phyloP scores from a whole-genome alignment of 64 coral and sea anemone genomes.

The Porites lutea region DNA sequence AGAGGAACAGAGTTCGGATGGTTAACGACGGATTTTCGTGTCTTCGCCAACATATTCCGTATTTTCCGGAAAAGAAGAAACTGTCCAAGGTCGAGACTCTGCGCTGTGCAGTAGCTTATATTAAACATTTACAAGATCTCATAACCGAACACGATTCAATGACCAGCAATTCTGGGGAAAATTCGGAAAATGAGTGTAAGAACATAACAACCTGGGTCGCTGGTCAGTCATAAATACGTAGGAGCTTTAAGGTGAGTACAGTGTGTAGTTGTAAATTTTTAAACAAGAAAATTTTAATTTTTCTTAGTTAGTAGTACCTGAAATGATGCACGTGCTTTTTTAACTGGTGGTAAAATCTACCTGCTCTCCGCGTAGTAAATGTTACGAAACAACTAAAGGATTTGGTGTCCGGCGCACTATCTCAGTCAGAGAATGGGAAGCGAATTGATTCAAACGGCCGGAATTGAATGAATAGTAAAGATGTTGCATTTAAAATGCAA shows the following conservation, averaged over 20 bases:
- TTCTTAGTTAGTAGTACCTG: not conserved
- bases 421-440: too few relatives aligned
- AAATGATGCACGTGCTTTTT: slow-evolving; percentile 37
- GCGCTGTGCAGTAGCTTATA: slow-evolving; percentile 92
- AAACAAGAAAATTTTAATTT: not conserved
- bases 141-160: slow-evolving; percentile 92
- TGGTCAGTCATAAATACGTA: not conserved
- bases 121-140: slow-evolving; percentile 94
- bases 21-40: slow-evolving; percentile 96
- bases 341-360: slow-evolving; percentile 32
- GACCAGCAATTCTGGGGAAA: not conserved
- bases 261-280: not conserved
- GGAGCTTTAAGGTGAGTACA: not conserved
- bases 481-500: too few relatives aligned
- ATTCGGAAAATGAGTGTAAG: slow-evolving; percentile 45
- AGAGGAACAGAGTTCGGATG: slow-evolving; percentile 92
- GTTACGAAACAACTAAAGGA: not conserved
- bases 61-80: slow-evolving; percentile 96
- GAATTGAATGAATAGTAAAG: too few relatives aligned
- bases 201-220: slow-evolving; percentile 32
- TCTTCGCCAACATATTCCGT: slow-evolving; percentile 97
- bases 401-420: too few relatives aligned
- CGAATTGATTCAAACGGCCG: too few relatives aligned
- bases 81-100: slow-evolving; percentile 97
- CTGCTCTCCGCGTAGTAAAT: not conserved